phyloP scores from a whole-genome alignment of 2,888 invertebrate genomes.

The Bugulina stolonifera region DNA sequence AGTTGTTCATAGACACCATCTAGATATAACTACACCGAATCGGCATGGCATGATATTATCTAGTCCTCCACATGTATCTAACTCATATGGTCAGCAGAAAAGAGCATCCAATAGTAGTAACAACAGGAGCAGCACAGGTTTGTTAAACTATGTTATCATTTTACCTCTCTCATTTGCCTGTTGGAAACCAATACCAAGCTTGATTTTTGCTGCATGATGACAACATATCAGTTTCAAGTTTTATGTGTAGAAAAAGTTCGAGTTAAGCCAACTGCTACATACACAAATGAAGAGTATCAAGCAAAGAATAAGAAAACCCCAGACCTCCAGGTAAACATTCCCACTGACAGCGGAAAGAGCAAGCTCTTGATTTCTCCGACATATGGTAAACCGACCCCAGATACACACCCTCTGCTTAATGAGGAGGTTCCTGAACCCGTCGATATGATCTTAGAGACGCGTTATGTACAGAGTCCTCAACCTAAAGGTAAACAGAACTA shows the following conservation, averaged over 20 bases:
- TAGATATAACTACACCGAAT: conserved; percentile 48
- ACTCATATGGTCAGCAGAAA: neutral
- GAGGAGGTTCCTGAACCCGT: conserved; percentile 35
- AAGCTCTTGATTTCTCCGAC: conserved; percentile 33
- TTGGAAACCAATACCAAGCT: too few relatives aligned
- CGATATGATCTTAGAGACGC: conserved; percentile 37
- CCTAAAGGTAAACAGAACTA: conserved; percentile 14
- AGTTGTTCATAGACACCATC: conserved; percentile 39
- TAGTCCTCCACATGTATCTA: conserved; percentile 32
- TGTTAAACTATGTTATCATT: too few relatives aligned
- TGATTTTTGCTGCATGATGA: too few relatives aligned
- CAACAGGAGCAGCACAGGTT: neutral
- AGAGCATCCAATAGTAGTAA: neutral
- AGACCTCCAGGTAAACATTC: neutral
- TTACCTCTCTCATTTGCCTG: too few relatives aligned
- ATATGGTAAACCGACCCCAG: conserved; percentile 44
- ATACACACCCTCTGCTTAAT: conserved; percentile 44
- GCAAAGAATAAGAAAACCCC: too few relatives aligned
- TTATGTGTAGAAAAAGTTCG: neutral
- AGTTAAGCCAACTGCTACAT: neutral
- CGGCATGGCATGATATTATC: conserved; percentile 46
- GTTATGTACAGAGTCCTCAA: conserved; percentile 36
- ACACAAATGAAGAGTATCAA: too few relatives aligned
- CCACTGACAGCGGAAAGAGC: neutral
- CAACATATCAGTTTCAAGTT: too few relatives aligned